A percentile compares a stretch with the other conserved stretches of the same genome.
Evolutionary conservation across 1,140 invertebrate species (phyloP).

Genomic region (Cephus cinctus): DNA sequence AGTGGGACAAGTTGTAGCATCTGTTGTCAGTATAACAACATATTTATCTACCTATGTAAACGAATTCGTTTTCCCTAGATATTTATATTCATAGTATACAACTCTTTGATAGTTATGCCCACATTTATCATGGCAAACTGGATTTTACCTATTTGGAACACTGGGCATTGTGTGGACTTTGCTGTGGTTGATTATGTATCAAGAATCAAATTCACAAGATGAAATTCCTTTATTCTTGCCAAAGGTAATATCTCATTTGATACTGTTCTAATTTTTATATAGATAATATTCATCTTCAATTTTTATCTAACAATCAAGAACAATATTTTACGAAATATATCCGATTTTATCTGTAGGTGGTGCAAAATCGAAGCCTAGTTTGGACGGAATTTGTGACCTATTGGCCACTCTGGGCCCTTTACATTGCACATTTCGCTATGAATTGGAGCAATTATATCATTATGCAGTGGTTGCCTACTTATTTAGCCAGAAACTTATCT

Average conservation of each 20-base stretch:
- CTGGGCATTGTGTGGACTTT: slow-evolving; percentile 72
- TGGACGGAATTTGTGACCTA: slow-evolving; percentile 71
- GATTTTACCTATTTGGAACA: slow-evolving; percentile 73
- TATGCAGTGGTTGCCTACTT: slow-evolving; percentile 83
- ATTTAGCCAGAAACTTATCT: slow-evolving; percentile 67
- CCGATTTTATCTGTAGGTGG: slow-evolving; percentile 48
- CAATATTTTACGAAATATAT: slow-evolving; percentile 1
- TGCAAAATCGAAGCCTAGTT: slow-evolving; percentile 56
- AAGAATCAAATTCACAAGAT: slow-evolving; percentile 60
- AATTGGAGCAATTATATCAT: slow-evolving; percentile 85
- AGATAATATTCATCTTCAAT: slow-evolving; percentile 3
- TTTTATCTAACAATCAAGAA: slow-evolving; percentile 5
- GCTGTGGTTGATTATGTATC: slow-evolving; percentile 68
- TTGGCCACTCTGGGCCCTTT: slow-evolving; percentile 77
- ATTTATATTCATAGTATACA: slow-evolving; percentile 10
- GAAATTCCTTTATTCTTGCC: slow-evolving; percentile 68
- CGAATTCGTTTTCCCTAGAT: slow-evolving; percentile 2
- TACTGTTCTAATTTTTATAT: slow-evolving; percentile 13
- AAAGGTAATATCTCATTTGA: slow-evolving; percentile 56
- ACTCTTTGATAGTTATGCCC: slow-evolving; percentile 56
- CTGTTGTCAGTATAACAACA: slow-evolving; percentile 59
- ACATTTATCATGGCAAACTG: slow-evolving; percentile 68
- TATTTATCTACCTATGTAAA: slow-evolving; percentile 4
- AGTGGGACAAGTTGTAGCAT: slow-evolving; percentile 75
- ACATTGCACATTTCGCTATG: slow-evolving; percentile 81